phyloP scores from a whole-genome alignment of 2,888 invertebrate genomes.

The Andrena camellia region DNA sequence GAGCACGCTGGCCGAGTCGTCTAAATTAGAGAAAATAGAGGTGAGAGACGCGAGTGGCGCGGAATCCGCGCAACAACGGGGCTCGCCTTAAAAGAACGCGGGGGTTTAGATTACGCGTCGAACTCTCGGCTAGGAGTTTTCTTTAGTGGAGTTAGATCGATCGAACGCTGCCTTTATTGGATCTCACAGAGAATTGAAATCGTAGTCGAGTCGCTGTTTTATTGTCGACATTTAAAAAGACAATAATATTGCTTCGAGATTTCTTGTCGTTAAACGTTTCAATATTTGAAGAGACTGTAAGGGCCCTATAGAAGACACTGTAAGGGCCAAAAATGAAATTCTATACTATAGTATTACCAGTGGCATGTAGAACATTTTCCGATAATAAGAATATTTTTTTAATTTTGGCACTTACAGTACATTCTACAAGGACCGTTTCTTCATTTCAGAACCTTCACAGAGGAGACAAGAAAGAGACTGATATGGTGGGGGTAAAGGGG shows the following conservation, averaged over 20 bases:
- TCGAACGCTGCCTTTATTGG: not conserved
- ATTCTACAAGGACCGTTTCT: too few relatives aligned
- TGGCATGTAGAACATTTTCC: too few relatives aligned
- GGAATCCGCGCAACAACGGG: constrained; percentile 47
- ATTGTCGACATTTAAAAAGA: not conserved
- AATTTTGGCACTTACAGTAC: too few relatives aligned
- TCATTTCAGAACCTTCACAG: too few relatives aligned
- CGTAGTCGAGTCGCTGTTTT: not conserved
- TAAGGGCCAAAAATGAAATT: too few relatives aligned
- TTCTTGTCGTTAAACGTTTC: not conserved
- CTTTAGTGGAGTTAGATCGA: constrained; percentile 9
- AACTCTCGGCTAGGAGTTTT: not conserved
- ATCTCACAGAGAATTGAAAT: not conserved
- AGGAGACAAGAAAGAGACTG: too few relatives aligned
- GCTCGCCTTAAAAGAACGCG: constrained; percentile 40
- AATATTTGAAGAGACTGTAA: too few relatives aligned
- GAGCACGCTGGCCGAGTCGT: constrained; percentile 45
- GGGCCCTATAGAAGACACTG: too few relatives aligned
- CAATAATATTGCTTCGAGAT: not conserved
- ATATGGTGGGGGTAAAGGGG: too few relatives aligned
- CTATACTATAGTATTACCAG: too few relatives aligned
- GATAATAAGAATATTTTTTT: too few relatives aligned
- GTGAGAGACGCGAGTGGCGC: constrained; percentile 35
- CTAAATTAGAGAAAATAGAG: constrained; percentile 63
- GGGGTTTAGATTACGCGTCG: constrained; percentile 46